These are phyloP conservation scores for Condylostylus longicornis DNA, from an alignment of 1,140 invertebrate genomes.

Conservation along the genomic window DNA sequence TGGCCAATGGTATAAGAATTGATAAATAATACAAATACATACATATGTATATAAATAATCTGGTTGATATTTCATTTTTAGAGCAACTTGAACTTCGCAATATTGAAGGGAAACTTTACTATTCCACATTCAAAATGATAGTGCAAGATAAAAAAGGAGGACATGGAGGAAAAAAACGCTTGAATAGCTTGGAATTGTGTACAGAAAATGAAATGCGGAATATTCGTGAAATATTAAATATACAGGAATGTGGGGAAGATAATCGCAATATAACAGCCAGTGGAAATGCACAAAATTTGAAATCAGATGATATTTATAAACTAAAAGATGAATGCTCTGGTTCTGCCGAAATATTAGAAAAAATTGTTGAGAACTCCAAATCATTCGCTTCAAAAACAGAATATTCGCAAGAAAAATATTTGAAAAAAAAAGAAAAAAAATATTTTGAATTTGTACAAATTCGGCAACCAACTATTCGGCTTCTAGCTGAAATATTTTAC, in stretches of 20 bases:
- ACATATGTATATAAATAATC: too few species aligned
- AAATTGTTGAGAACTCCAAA: conserved; percentile 75
- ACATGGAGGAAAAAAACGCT: conserved; percentile 36
- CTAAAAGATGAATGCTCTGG: conserved; percentile 57
- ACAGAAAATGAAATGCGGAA: conserved; percentile 34
- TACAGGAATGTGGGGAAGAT: conserved; percentile 49
- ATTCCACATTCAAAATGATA: conserved; percentile 64
- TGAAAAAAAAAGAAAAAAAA: conserved; percentile 85
- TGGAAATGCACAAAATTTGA: conserved; percentile 71
- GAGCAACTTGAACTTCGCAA: conserved; percentile 53
- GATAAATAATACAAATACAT: too few species aligned
- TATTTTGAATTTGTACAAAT: conserved; percentile 69
- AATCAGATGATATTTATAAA: conserved; percentile 63
- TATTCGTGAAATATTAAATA: conserved; percentile 37
- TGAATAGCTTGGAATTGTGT: conserved; percentile 40
- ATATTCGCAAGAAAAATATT: conserved; percentile 86
- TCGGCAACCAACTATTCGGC: conserved; percentile 53
- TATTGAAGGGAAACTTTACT: conserved; percentile 56
- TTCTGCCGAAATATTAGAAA: conserved; percentile 70
- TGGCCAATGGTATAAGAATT: too few species aligned
- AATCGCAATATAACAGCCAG: conserved; percentile 75
- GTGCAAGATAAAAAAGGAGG: conserved; percentile 32
- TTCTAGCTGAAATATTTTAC: conserved; percentile 66
- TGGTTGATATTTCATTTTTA: too few species aligned
- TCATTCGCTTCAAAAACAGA: conserved; percentile 78